phyloP scores from a whole-genome alignment of 2,797 vertebrate genomes.

The Carduelis carduelis region DNA sequence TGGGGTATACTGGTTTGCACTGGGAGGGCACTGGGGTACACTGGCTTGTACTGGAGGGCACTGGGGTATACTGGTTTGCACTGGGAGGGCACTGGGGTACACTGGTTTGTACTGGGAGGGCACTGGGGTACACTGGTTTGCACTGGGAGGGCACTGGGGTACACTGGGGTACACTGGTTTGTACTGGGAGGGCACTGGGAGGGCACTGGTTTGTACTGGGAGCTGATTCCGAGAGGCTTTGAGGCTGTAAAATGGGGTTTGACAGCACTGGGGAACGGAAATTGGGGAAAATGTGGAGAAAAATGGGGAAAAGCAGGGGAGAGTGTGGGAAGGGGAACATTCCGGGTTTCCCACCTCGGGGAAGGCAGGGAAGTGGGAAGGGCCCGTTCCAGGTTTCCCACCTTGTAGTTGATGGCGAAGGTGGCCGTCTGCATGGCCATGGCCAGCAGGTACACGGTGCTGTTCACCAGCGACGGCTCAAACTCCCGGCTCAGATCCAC shows the following conservation, averaged over 20 bases:
- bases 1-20: neutral
- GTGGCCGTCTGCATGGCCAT: conserved; percentile 99
- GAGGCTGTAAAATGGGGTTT: neutral
- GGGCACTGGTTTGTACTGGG: neutral
- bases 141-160: too few species aligned
- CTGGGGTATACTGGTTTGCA: too few species aligned
- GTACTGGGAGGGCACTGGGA: neutral
- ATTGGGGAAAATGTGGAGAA: too few species aligned
- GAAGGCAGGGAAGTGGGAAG: too few species aligned
- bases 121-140: too few species aligned
- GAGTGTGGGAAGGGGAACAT: neutral
- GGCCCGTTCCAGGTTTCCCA: neutral
- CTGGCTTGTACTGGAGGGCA: neutral
- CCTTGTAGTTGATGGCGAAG: conserved; percentile 94
- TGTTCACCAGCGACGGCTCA: conserved; percentile 95
- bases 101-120: too few species aligned
- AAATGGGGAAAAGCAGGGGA: neutral
- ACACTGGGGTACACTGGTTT: too few species aligned
- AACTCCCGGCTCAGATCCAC: conserved; percentile 96
- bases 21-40: too few species aligned
- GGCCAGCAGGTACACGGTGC: conserved; percentile 98
- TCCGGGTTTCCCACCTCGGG: too few species aligned
- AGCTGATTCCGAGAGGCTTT: accelerated
- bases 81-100: too few species aligned
- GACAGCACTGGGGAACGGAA: neutral